These are phyloP conservation scores for Mercenaria mercenaria DNA, from an alignment of 1,140 invertebrate genomes.

Conservation along the genomic window DNA sequence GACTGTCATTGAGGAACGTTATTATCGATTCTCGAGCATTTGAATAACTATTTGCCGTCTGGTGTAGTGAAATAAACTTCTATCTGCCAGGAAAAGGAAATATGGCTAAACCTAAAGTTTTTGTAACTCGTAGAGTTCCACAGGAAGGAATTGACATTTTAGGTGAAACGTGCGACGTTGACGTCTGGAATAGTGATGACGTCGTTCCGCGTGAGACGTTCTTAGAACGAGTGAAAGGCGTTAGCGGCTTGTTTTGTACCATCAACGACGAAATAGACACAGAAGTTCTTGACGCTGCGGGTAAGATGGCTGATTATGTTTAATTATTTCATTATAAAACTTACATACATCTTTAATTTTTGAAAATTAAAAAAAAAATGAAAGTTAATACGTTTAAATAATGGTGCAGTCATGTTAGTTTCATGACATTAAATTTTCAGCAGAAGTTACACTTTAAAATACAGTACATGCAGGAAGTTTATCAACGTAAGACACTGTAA, in stretches of 20 bases:
- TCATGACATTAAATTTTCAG: too few relatives aligned
- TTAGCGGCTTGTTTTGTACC: conserved; percentile 93
- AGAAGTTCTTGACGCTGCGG: conserved; percentile 90
- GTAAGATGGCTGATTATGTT: conserved; percentile 80
- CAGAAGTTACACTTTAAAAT: too few relatives aligned
- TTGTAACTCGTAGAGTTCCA: conserved; percentile 78
- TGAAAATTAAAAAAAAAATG: too few relatives aligned
- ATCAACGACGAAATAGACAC: conserved; percentile 94
- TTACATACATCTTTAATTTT: not conserved
- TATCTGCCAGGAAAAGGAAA: too few relatives aligned
- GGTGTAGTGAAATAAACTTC: too few relatives aligned
- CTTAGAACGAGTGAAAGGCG: conserved; percentile 90
- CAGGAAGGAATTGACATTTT: conserved; percentile 74
- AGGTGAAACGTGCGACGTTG: conserved; percentile 74
- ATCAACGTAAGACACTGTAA: too few relatives aligned
- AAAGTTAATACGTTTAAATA: too few relatives aligned
- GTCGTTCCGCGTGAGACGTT: conserved; percentile 91
- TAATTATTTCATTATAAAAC: not conserved
- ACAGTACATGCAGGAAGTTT: too few relatives aligned
- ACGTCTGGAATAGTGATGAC: conserved; percentile 79
- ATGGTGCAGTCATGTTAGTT: too few relatives aligned
- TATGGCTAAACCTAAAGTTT: conserved; percentile 69
- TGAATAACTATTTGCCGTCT: too few relatives aligned
- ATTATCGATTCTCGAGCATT: not conserved
- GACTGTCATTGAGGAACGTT: not conserved